phyloP scores from a whole-genome alignment of 2,797 vertebrate genomes.

The Adrianichthys oophorus region DNA sequence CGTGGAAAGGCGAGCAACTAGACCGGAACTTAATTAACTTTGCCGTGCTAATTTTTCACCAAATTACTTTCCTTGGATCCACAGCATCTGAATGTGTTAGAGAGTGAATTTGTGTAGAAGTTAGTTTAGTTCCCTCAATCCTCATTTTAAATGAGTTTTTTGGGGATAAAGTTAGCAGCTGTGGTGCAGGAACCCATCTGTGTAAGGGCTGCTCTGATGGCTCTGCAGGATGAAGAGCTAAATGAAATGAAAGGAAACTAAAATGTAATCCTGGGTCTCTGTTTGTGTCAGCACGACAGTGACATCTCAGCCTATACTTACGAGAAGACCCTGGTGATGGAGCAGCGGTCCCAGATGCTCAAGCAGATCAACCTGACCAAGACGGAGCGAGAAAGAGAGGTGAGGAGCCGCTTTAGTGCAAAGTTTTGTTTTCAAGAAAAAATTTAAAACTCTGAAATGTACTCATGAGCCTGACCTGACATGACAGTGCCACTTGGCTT shows the following conservation, averaged over 20 bases:
- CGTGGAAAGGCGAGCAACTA: slow-evolving; percentile 3
- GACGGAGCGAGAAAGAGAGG: slow-evolving; percentile 94
- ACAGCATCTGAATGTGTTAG: too few relatives aligned
- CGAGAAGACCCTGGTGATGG: slow-evolving; percentile 97
- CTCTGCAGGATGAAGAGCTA: too few relatives aligned
- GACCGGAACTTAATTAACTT: slow-evolving; percentile 10
- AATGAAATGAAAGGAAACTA: too few relatives aligned
- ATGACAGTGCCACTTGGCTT: slow-evolving; percentile 35
- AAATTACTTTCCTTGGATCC: slow-evolving; percentile 6
- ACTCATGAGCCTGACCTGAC: slow-evolving; percentile 32
- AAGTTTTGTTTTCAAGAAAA: background rate
- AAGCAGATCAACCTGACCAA: slow-evolving; percentile 98
- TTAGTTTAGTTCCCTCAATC: background rate
- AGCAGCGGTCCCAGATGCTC: slow-evolving; percentile 96
- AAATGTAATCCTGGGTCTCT: background rate
- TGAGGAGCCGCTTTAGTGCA: slow-evolving; percentile 41
- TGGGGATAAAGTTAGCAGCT: background rate
- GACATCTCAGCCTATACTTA: slow-evolving; percentile 98
- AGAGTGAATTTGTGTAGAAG: background rate
- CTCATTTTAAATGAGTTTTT: background rate
- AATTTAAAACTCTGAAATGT: background rate
- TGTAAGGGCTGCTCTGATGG: too few relatives aligned
- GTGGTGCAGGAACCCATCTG: too few relatives aligned
- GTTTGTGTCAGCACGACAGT: slow-evolving; percentile 85
- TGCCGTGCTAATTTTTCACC: background rate